Conservation (phyloP, 1,140 invertebrate genomes). For the Homarus americanus region DNA sequence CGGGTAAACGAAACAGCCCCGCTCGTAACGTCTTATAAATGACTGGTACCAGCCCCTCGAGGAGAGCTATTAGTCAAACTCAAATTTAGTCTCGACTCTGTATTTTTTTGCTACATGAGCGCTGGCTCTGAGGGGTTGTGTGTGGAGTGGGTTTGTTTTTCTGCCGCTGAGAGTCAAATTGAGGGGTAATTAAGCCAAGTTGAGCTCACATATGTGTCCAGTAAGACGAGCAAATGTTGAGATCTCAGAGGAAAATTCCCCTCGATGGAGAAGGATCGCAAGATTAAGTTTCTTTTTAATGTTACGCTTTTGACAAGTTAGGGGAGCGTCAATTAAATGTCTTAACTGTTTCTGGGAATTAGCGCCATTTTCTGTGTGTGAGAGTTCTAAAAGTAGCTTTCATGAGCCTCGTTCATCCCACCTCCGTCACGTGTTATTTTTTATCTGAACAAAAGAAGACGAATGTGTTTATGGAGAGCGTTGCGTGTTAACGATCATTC, state of each 20-base stretch:
- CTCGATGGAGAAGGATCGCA: too few species aligned
- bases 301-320: too few species aligned
- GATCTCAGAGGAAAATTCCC: background rate
- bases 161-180: slow-evolving; percentile 26
- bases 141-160: background rate
- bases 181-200: background rate
- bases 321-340: too few species aligned
- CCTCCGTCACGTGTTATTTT: too few species aligned
- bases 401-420: too few species aligned
- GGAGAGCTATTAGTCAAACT: slow-evolving; percentile 9
- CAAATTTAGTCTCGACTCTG: slow-evolving; percentile 13
- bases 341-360: too few species aligned
- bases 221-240: background rate
- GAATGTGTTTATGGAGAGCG: background rate
- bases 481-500: background rate
- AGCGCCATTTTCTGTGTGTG: too few species aligned
- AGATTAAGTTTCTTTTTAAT: background rate
- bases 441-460: background rate
- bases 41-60: slow-evolving; percentile 11
- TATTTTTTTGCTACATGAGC: background rate
- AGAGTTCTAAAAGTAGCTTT: too few species aligned
- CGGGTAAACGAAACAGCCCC: slow-evolving; percentile 18
- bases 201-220: background rate
- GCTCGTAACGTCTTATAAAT: slow-evolving; percentile 17
- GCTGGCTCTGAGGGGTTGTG: background rate